Evolutionary conservation across 2,888 invertebrate genomes (phyloP), one percentile per base, ranked within the genome.

Genomic region (Ormia ochracea): DNA sequence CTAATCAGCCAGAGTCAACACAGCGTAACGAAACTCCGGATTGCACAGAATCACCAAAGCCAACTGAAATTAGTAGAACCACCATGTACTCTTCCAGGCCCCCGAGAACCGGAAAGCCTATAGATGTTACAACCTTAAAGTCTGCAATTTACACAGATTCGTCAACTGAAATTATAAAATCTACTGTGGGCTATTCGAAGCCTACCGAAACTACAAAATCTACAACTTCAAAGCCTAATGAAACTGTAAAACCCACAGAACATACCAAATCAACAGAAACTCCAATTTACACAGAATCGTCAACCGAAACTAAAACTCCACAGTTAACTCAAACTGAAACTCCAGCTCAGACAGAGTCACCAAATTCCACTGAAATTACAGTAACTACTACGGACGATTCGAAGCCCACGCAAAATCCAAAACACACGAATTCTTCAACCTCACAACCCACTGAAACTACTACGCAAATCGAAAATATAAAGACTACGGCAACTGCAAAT

Each of bases 21-120:
- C 43, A 45, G 4, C 7, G 31, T n/a, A 26, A 54, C 3, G 31
- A 54, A 14, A 43, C 63, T 4, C 17, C 59, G 31, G 9, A n/a
- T 2, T 1, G 23, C 31, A 43, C 84, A 77, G 78, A 82, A 77
- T 52, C 52, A 7, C 31, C 65, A 58, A 66, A 58, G 61, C 78
- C 82, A 65, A 48, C 70, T 4, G 43, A 33, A 28, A 56, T 41
- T 14, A n/a, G 10, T 19, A 58, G 6, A 38, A 5, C 14, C 12
- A 1, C 56, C 48, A 3, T 12, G 38, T 10, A 33, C 33, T 23
- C n/a, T n/a, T n/a, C 10, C 43, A 12, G 6, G 1, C 14, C n/a
- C 69, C 1, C 21, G 3, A 2, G 41, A 38, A 41, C 68, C 5
- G 48, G 70, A 33, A 3, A 59, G 2, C 63, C 65, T 9, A 50